Conservation (phyloP, 1,140 invertebrate genomes). For the Scylla paramamosain region DNA sequence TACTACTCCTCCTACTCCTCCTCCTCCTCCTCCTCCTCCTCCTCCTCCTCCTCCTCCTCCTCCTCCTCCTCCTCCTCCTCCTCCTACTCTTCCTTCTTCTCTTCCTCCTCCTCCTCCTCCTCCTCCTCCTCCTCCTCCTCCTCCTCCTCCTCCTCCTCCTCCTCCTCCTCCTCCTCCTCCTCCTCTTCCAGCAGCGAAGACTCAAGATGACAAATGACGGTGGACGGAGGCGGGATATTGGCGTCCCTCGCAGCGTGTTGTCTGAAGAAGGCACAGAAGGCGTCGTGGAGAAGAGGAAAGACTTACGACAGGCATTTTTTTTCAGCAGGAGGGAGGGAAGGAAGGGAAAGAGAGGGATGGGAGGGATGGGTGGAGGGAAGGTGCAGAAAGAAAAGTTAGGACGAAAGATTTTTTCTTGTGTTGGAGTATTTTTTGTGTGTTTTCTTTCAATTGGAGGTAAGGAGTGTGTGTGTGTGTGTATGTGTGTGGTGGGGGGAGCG, state of each 20-base stretch:
- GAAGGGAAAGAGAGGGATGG: too few species aligned
- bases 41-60: not conserved
- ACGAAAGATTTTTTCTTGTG: too few species aligned
- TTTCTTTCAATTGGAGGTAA: too few species aligned
- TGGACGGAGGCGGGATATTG: not conserved
- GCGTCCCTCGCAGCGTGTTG: not conserved
- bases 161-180: not conserved
- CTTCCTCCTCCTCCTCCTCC: not conserved
- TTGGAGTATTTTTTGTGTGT: too few species aligned
- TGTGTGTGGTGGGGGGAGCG: too few species aligned
- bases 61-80: not conserved
- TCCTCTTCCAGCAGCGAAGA: not conserved
- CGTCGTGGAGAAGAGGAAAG: not conserved
- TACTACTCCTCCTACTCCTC: not conserved
- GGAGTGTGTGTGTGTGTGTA: too few species aligned
- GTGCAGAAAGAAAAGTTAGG: not conserved
- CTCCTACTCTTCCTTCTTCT: not conserved
- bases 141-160: not conserved
- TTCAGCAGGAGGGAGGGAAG: not conserved
- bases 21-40: not conserved
- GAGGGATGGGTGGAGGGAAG: not conserved
- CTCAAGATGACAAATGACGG: not conserved
- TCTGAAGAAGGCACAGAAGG: slow-evolving; percentile 18
- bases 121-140: not conserved
- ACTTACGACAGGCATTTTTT: not conserved